Base-by-base conservation (phyloP, 2,797 vertebrate species). In the Mastacembelus armatus region DNA sequence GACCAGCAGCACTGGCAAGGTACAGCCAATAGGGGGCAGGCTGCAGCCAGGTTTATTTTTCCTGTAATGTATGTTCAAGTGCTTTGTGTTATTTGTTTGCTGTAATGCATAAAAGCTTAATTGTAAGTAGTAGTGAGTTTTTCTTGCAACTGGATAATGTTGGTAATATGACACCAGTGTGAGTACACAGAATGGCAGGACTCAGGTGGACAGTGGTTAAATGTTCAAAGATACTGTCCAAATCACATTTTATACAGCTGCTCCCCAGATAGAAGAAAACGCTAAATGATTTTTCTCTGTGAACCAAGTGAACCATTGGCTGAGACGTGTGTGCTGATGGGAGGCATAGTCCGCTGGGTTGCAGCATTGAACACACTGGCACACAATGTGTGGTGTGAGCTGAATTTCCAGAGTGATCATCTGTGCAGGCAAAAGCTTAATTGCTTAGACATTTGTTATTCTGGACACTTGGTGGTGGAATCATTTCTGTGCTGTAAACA, bases 1-100 rank as follows among this genome's bases (percentile, higher is more conserved):
- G 81, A 95, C 94, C 83, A 98, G 92, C 84, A 94, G 88, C 93
- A 95, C 93, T 0, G 93, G 94, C 87, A 99, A 99, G 96, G 98
- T 99, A 93, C 74, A 49, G 40, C 71, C 88, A 89, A 51, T 77
- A 89, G 90, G 82, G 84, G 90, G 85, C 90, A 84, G 74, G 40
- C 68, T 29, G 39, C 40, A 38, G 60, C 57, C 68, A 57, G 22
- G 14, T 52, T 85, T 56, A 22, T 7, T 4, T 29, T 19, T 35
- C 19, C n/a, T 66, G 1, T 8, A 15, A 2, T 1, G 0, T 10
- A 5, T 15, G 7, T 30, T 40, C 43, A 35, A 65, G 18, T 32
- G 7, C n/a, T n/a, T 7, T 19, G 19, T 52, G 38, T 10, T 40
- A 12, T 65, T 44, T 57, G 18, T 58, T 59, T 15, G 35, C 27